These are phyloP conservation scores for Parthenolecanium corni DNA, from an alignment of 2,888 invertebrate genomes.

Conservation along the genomic window DNA sequence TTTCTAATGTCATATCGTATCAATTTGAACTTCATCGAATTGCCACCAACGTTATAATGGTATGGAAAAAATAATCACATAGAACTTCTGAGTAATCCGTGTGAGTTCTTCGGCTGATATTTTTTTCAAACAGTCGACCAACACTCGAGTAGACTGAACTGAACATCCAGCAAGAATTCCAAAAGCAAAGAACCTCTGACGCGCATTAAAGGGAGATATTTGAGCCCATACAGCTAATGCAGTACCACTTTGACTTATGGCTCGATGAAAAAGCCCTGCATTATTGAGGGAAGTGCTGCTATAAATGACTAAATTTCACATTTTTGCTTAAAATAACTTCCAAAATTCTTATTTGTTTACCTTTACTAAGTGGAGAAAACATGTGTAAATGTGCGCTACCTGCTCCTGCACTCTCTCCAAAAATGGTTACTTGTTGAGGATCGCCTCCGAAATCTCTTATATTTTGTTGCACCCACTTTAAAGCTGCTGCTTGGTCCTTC, in stretches of 20 bases:
- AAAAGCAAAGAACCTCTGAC: constrained; percentile 41
- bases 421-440: constrained; percentile 28
- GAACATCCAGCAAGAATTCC: constrained; percentile 46
- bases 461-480: constrained; percentile 28
- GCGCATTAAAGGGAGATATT: constrained; percentile 38
- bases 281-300: too few relatives aligned
- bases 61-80: background rate
- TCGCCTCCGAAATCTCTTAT: constrained; percentile 24
- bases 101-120: constrained; percentile 1
- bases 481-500: constrained; percentile 28
- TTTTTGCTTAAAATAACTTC: too few relatives aligned
- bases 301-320: too few relatives aligned
- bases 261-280: constrained; percentile 47
- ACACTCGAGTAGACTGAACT: background rate
- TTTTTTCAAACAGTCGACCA: constrained; percentile 4
- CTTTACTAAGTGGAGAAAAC: too few relatives aligned
- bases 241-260: constrained; percentile 57
- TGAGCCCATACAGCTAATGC: constrained; percentile 53
- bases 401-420: constrained; percentile 30
- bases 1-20: too few relatives aligned
- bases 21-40: too few relatives aligned
- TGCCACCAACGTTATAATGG: too few relatives aligned
- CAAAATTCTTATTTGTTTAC: too few relatives aligned
- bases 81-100: background rate
- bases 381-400: constrained; percentile 19